Evolutionary conservation across 2,888 invertebrate species (phyloP).

Genomic region (Polymixis flavicincta): DNA sequence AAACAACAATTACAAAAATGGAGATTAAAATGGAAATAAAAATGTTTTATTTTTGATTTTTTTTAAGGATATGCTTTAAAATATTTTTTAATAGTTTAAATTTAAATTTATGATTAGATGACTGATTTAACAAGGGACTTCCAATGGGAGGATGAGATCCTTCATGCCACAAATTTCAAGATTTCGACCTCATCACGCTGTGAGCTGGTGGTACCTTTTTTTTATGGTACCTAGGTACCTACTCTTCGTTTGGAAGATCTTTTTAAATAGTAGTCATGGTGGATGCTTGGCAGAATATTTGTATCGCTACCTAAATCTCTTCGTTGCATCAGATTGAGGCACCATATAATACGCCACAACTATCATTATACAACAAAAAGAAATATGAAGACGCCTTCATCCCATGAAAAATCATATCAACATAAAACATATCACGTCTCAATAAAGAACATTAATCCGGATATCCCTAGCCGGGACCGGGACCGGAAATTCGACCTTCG

Average conservation of each 20-base stretch:
- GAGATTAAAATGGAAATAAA: too few species aligned
- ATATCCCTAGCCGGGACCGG: conserved; percentile 1
- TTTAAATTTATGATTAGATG: too few species aligned
- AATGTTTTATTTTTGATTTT: too few species aligned
- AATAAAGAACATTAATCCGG: conserved; percentile 25
- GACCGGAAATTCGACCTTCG: conserved; percentile 20
- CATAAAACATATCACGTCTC: conserved; percentile 27
- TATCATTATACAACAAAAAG: background rate
- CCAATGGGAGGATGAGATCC: too few species aligned
- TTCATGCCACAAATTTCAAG: too few species aligned
- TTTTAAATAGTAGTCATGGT: background rate
- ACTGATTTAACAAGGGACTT: too few species aligned
- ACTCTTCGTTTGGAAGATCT: background rate
- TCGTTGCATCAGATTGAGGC: background rate
- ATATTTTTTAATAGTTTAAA: too few species aligned
- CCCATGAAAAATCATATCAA: conserved; percentile 11
- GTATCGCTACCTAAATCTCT: background rate
- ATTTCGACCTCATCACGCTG: too few species aligned
- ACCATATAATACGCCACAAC: background rate
- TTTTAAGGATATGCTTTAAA: too few species aligned
- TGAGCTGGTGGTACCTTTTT: background rate
- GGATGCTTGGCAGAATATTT: background rate
- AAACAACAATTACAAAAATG: too few species aligned
- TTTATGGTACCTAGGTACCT: background rate
- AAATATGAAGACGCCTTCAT: background rate